Evolutionary conservation across 2,113 vertebrate genomes (phyloP), one percentile per base, ranked within the genome.

Genomic region (Ochotona curzoniae): DNA sequence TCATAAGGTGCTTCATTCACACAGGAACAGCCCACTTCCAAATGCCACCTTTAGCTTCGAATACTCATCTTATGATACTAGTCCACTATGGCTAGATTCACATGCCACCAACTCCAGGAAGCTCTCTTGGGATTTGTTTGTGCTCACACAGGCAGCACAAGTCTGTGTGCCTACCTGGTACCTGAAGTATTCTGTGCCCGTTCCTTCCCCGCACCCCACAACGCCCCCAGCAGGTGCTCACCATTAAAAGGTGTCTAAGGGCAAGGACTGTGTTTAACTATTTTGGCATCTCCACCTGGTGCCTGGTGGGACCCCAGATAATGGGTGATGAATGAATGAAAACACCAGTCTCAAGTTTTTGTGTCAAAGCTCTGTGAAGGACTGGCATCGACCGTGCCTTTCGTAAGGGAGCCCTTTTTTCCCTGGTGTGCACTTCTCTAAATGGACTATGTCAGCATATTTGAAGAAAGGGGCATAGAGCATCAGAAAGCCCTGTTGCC

Each of bases 401-500:
- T 96, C 93, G 97, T 97, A 97, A 97, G 96, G 96, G 91, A 97
- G 89, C 74, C 93, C 70, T 97, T 97, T 97, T 95, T 95, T 95
- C 38, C 96, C 95, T 96, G 96, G 95, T 75, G 94, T 80, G 95
- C 93, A 95, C 96, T 96, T 96, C 96, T 97, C 95, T 96, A 97
- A 97, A 97, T 97, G 96, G 97, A 95, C 96, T 96, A 93, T 97
- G 97, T 97, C 96, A 97, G 97, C 96, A 96, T 97, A 96, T 97
- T 94, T 95, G 96, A 97, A 97, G 95, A 97, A 97, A 97, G 97
- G 96, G 96, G 93, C 94, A 97, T 93, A 97, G 96, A 97, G 75
- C 97, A 96, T 97, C 94, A 75, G 94, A 96, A 97, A 96, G 95
- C 87, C 97, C 96, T 89, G 74, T 91, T 91, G 95, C 91, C 38